Percentiles rank a stretch among this genome's conserved stretches.
Evolutionary conservation across 1,140 invertebrate species (phyloP).

Genomic region (Phthorimaea operculella): DNA sequence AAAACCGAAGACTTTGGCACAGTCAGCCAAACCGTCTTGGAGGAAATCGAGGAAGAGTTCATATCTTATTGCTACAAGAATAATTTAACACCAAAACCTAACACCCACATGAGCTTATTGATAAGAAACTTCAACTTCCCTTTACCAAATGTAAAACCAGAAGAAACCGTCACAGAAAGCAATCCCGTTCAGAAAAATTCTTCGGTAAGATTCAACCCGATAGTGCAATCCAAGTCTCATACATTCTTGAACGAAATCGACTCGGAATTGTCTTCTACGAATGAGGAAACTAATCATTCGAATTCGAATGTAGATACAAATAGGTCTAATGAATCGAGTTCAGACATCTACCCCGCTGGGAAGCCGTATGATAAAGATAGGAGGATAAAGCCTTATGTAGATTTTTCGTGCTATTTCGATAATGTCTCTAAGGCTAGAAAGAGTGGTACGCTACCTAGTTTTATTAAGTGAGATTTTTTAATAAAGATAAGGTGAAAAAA

Average conservation of each 20-base stretch:
- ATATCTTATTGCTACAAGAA: slow-evolving; percentile 82
- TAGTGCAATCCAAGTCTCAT: slow-evolving; percentile 66
- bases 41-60: slow-evolving; percentile 86
- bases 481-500: too few species aligned
- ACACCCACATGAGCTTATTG: slow-evolving; percentile 76
- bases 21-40: slow-evolving; percentile 88
- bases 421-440: slow-evolving; percentile 74
- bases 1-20: slow-evolving; percentile 82
- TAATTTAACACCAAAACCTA: slow-evolving; percentile 61
- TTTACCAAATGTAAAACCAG: slow-evolving; percentile 68
- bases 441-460: slow-evolving; percentile 70
- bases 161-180: slow-evolving; percentile 13
- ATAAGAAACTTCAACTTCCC: slow-evolving; percentile 90
- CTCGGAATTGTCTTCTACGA: slow-evolving; percentile 41
- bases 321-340: slow-evolving; percentile 45
- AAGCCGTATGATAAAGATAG: slow-evolving; percentile 68
- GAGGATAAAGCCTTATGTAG: slow-evolving; percentile 83
- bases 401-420: slow-evolving; percentile 84
- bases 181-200: slow-evolving; percentile 38
- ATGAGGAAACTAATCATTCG: not conserved
- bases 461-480: slow-evolving; percentile 43
- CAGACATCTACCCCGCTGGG: slow-evolving; percentile 59
- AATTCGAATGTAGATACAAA: slow-evolving; percentile 38
- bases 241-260: slow-evolving; percentile 53
- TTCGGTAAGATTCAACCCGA: slow-evolving; percentile 71